phyloP scores from a whole-genome alignment of 2,888 invertebrate species.

The Cataglyphis altisquamis region DNA sequence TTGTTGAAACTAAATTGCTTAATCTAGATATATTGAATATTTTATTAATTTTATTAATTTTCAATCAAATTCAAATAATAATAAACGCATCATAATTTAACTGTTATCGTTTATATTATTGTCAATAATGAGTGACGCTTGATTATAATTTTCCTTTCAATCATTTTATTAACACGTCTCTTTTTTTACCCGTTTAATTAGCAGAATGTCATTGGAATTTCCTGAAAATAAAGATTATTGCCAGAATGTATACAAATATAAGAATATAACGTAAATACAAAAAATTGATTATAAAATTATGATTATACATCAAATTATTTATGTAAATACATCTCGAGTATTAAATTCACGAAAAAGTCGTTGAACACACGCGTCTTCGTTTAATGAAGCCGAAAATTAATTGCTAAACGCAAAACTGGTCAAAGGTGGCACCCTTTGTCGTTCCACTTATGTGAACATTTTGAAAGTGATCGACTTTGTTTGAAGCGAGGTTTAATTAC shows the following conservation, averaged over 20 bases:
- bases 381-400: neutral
- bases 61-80: neutral
- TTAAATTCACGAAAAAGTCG: neutral
- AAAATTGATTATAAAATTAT: neutral
- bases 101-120: neutral
- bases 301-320: neutral
- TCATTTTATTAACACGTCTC: neutral
- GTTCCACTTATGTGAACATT: slow-evolving; percentile 5
- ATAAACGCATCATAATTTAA: neutral
- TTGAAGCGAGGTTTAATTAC: slow-evolving; percentile 33
- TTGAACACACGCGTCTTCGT: neutral
- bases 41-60: neutral
- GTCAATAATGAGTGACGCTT: neutral
- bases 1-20: slow-evolving; percentile 9
- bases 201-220: neutral
- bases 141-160: neutral
- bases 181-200: neutral
- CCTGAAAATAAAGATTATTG: neutral
- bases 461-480: slow-evolving; percentile 29
- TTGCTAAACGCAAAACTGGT: slow-evolving; percentile 11
- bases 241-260: neutral
- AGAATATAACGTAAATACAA: neutral
- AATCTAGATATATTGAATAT: neutral
- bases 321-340: neutral
- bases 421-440: slow-evolving; percentile 14